Conservation (phyloP, 1,140 invertebrate species). For the Ganaspis sp. region DNA sequence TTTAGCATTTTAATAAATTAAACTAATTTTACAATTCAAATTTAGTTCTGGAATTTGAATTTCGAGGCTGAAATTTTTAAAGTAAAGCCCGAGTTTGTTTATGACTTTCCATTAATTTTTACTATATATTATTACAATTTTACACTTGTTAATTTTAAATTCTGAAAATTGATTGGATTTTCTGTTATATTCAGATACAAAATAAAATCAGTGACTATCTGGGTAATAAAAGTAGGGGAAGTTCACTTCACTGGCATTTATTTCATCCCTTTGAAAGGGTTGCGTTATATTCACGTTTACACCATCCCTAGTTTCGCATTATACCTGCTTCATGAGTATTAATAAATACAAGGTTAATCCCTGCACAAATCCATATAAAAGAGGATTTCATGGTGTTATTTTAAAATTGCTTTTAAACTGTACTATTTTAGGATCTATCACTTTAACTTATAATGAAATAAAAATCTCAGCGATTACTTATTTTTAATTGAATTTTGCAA, state of each 20-base stretch:
- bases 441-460: background rate
- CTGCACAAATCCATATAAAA: background rate
- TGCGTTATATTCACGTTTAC: background rate
- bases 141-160: too few species aligned
- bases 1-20: too few species aligned
- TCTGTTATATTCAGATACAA: background rate
- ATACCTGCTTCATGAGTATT: background rate
- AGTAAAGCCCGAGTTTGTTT: too few species aligned
- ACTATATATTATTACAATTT: too few species aligned
- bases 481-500: background rate
- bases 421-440: background rate
- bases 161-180: background rate
- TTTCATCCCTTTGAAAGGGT: background rate
- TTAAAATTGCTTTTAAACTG: background rate
- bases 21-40: too few species aligned
- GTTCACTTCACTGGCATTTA: background rate
- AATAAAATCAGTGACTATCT: background rate
- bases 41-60: too few species aligned
- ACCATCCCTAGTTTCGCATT: background rate
- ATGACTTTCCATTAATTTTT: too few species aligned
- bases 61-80: too few species aligned
- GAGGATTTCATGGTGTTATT: background rate
- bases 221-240: background rate
- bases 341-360: constrained; percentile 18
- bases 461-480: background rate